A percentile compares a stretch with the other conserved stretches of the same genome.
Conservation (phyloP, 2,797 vertebrate species). For the Ctenosaura bakeri region DNA sequence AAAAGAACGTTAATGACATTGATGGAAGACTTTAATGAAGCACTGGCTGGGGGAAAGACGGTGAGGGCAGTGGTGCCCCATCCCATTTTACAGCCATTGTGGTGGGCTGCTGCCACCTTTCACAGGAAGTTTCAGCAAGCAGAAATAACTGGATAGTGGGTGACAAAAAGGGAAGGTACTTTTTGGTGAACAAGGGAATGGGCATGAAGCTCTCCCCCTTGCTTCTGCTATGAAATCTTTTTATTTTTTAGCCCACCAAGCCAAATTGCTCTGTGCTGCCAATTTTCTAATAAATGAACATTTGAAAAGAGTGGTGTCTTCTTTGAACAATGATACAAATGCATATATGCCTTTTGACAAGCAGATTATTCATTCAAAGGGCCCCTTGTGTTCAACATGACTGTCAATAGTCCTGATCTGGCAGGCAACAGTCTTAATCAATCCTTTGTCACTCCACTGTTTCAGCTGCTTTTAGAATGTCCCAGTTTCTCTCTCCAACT, state of each 20-base stretch:
- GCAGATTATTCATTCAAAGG: neutral
- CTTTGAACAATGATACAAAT: neutral
- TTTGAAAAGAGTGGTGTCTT: neutral
- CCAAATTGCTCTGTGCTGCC: slow-evolving; percentile 1
- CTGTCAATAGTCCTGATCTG: too few species aligned
- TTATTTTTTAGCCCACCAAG: neutral
- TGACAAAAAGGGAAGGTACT: neutral
- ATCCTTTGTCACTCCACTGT: too few species aligned
- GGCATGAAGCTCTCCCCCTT: neutral
- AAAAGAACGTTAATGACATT: slow-evolving; percentile 4
- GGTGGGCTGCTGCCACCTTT: neutral
- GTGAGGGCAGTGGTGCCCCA: neutral
- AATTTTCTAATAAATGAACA: slow-evolving; percentile 37
- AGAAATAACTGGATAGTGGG: too few species aligned
- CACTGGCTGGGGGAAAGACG: neutral
- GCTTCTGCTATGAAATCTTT: neutral
- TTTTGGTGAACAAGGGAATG: too few species aligned
- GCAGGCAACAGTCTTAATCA: too few species aligned
- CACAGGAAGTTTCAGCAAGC: neutral
- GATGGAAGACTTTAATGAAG: neutral
- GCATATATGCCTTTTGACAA: neutral
- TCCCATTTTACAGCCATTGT: neutral
- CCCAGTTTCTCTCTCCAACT: too few species aligned
- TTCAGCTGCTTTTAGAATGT: too few species aligned
- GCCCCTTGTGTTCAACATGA: too few species aligned